These are phyloP conservation scores for Syrmaticus mikado DNA, from an alignment of 2,113 vertebrate species.

Conservation along the genomic window DNA sequence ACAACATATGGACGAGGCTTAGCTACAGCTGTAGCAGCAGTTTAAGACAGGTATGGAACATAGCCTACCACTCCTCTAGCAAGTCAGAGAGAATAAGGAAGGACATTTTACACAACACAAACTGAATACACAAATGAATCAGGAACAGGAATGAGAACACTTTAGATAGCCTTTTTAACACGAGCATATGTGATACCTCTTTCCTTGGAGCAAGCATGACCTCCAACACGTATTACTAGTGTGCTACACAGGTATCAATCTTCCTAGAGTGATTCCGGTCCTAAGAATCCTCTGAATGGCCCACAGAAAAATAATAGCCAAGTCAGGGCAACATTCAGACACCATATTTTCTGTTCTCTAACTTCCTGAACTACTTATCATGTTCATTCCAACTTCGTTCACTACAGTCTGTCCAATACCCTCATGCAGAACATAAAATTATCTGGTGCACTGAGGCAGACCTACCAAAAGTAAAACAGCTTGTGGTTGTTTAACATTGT, in stretches of 20 bases:
- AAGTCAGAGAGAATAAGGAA: background rate
- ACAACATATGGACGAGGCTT: background rate
- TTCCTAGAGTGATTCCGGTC: background rate
- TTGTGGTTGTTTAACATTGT: background rate
- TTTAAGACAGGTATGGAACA: background rate
- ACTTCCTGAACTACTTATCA: background rate
- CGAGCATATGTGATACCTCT: background rate
- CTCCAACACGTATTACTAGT: background rate
- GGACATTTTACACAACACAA: background rate
- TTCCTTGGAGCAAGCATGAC: background rate
- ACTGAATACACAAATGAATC: accelerated
- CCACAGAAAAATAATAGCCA: no score
- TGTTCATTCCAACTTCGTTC: background rate
- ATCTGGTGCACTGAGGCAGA: background rate
- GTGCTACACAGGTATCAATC: background rate
- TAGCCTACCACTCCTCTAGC: background rate
- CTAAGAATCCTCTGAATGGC: background rate
- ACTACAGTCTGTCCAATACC: accelerated
- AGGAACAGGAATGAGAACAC: background rate
- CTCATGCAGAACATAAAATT: background rate
- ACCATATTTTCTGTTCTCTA: background rate
- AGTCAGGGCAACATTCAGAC: background rate
- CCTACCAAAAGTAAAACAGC: background rate
- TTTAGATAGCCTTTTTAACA: background rate
- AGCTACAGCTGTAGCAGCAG: background rate